Conservation (phyloP, 2,113 vertebrate species). For the Rhinopithecus roxellana region DNA sequence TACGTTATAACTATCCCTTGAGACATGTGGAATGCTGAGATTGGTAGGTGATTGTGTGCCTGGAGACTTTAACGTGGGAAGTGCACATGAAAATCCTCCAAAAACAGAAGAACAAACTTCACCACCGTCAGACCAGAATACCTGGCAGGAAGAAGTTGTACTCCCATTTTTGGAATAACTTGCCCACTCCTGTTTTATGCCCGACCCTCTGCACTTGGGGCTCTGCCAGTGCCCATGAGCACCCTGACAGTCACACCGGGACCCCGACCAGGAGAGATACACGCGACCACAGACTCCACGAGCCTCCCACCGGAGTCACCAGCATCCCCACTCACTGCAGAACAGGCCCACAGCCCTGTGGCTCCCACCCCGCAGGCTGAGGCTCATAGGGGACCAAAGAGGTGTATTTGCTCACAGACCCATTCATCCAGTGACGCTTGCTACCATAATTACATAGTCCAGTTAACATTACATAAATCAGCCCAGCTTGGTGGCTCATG, state of each 20-base stretch:
- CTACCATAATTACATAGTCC: not conserved
- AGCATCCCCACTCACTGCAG: not conserved
- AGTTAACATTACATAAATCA: not conserved
- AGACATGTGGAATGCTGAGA: not conserved
- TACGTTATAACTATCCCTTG: rapidly evolving
- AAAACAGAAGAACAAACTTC: not conserved
- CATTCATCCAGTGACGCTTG: not conserved
- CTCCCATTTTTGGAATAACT: not conserved
- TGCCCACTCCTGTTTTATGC: not conserved
- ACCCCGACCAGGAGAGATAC: not conserved
- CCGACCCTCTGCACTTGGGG: too few relatives aligned
- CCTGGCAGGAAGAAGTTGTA: not conserved
- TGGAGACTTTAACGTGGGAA: not conserved
- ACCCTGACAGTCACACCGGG: too few relatives aligned
- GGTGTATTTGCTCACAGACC: not conserved
- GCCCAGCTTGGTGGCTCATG: too few relatives aligned
- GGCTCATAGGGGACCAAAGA: not conserved
- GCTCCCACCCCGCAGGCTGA: not conserved
- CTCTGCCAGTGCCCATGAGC: not conserved
- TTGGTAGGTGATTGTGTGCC: not conserved
- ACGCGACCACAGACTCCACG: not conserved
- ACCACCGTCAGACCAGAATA: too few relatives aligned
- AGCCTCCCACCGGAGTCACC: rapidly evolving
- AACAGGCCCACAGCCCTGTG: not conserved
- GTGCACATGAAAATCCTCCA: not conserved